Conservation (phyloP, 2,888 invertebrate genomes). For the Macropis europaea region DNA sequence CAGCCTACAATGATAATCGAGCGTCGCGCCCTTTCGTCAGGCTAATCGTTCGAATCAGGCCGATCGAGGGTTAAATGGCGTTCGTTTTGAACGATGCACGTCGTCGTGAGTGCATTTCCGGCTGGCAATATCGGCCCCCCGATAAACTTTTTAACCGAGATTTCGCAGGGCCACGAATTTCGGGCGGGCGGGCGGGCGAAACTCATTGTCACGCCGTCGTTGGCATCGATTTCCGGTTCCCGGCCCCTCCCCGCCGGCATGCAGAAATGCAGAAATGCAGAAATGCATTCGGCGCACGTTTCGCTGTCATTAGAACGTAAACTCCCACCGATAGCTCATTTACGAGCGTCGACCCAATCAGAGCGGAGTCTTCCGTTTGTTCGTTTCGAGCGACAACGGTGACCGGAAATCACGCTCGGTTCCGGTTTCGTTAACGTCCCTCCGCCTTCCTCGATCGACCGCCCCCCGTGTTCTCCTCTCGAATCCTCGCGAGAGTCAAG, state of each 20-base stretch:
- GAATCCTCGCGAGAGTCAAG: no score
- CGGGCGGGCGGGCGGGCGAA: conserved; percentile 11
- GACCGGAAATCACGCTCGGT: conserved; percentile 56
- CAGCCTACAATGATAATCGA: no score
- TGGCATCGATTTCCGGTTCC: conserved; percentile 63
- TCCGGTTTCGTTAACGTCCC: conserved; percentile 30
- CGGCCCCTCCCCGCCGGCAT: no score
- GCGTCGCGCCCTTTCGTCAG: no score
- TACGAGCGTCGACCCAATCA: conserved; percentile 58
- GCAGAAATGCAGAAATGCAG: no score
- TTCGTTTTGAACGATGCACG: no score
- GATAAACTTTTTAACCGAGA: conserved; percentile 46
- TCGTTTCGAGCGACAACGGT: conserved; percentile 31
- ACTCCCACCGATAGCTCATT: conserved; percentile 65
- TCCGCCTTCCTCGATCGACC: no score
- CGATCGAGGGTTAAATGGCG: no score
- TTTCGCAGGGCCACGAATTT: conserved; percentile 2
- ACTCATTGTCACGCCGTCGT: conserved; percentile 44
- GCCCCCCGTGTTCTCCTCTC: no score
- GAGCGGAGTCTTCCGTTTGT: conserved; percentile 44
- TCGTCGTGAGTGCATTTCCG: conserved; percentile 35
- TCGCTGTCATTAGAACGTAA: conserved; percentile 66
- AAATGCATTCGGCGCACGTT: conserved; percentile 64
- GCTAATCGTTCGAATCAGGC: no score
- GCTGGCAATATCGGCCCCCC: conserved; percentile 19